Percentiles rank a stretch among this genome's conserved stretches.
Conservation (phyloP, 1,140 invertebrate species). For the Drosophila albomicans region DNA sequence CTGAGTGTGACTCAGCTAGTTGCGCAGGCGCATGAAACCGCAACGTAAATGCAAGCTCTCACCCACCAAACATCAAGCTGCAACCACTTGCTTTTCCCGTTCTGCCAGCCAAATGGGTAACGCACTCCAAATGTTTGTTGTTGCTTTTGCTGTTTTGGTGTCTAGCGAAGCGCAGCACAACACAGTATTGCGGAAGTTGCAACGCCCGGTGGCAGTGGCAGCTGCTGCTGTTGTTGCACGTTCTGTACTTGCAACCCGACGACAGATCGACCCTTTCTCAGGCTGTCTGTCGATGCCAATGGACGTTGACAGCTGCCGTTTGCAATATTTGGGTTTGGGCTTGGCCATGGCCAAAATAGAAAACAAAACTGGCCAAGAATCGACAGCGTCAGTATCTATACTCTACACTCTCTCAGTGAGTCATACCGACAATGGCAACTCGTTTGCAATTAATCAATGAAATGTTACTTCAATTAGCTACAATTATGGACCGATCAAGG, state of each 20-base stretch:
- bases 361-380: constrained; percentile 25
- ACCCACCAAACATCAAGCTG: constrained; percentile 35
- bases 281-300: constrained; percentile 43
- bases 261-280: constrained; percentile 50
- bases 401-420: constrained; percentile 31
- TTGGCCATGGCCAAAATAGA: constrained; percentile 54
- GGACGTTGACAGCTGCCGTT: constrained; percentile 62
- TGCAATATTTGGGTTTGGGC: constrained; percentile 67
- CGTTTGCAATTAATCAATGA: constrained; percentile 8
- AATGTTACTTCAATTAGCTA: not conserved
- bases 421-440: constrained; percentile 4
- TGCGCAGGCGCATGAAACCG: constrained; percentile 58
- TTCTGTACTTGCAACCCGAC: constrained; percentile 16
- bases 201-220: constrained; percentile 42
- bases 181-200: constrained; percentile 70
- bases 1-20: constrained; percentile 53
- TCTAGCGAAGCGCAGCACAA: constrained; percentile 62
- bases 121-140: constrained; percentile 69
- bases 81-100: constrained; percentile 14
- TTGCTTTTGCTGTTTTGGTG: constrained; percentile 36
- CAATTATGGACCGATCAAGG: not conserved
- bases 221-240: constrained; percentile 26
- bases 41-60: constrained; percentile 59
- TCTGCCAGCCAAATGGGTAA: constrained; percentile 65
- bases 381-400: constrained; percentile 20